Percentiles rank a stretch among this genome's conserved stretches.
These are phyloP conservation scores for Alca torda DNA, from an alignment of 2,797 vertebrate genomes.

Conservation along the genomic window DNA sequence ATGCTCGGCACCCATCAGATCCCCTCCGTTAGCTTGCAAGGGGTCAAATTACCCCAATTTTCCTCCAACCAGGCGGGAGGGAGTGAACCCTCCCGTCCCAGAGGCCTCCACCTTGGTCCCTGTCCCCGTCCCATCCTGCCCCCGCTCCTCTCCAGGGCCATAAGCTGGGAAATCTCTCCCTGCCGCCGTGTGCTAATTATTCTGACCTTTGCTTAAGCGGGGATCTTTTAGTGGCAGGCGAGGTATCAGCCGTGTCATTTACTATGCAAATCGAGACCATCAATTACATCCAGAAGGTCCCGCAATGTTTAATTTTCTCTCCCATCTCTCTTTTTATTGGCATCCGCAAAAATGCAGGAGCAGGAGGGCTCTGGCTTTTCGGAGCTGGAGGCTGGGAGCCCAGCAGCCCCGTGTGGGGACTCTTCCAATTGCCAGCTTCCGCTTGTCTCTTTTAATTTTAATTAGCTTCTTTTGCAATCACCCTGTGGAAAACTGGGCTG, in stretches of 20 bases:
- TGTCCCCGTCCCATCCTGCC: background rate
- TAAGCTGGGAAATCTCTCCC: background rate
- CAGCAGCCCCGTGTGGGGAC: background rate
- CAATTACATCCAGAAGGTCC: slow-evolving; percentile 59
- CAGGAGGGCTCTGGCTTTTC: background rate
- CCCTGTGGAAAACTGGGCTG: background rate
- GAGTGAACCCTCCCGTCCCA: accelerated
- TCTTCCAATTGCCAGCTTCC: background rate
- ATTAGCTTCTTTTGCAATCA: slow-evolving; percentile 11
- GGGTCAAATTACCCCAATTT: background rate
- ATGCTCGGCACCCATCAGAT: background rate
- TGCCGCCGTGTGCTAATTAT: background rate
- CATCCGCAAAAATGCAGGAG: slow-evolving; percentile 5
- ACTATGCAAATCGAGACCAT: slow-evolving; percentile 68
- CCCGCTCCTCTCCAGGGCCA: background rate
- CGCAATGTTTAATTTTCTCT: slow-evolving; percentile 39
- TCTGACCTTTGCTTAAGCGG: slow-evolving; percentile 57
- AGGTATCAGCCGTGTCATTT: slow-evolving; percentile 61
- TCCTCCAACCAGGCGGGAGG: accelerated
- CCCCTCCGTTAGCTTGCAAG: background rate
- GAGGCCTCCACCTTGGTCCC: background rate
- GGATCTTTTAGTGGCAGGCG: slow-evolving; percentile 38
- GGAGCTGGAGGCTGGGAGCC: background rate
- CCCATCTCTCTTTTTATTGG: slow-evolving; percentile 29
- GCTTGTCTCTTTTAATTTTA: slow-evolving; percentile 16